Percentiles rank a stretch among this genome's conserved stretches.
Conservation (phyloP, 2,888 invertebrate species). For the Coelopa pilipes region DNA sequence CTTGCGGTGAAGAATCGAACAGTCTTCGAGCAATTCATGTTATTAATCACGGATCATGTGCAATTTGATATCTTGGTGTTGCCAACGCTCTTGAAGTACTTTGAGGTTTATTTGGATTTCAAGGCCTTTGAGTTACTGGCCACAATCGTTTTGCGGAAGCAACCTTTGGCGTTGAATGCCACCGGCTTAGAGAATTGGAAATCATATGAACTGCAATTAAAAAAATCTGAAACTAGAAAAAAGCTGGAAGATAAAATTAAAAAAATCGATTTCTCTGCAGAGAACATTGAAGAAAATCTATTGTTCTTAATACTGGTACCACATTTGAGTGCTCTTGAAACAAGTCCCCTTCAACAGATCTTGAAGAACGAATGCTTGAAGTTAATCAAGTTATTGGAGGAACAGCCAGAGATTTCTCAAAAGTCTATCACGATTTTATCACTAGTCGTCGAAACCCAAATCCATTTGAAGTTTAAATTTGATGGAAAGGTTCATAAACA, state of each 20-base stretch:
- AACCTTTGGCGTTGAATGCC: constrained; percentile 73
- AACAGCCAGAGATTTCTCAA: constrained; percentile 18
- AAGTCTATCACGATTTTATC: constrained; percentile 70
- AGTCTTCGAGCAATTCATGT: constrained; percentile 74
- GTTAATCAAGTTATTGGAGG: constrained; percentile 28
- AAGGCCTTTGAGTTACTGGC: constrained; percentile 73
- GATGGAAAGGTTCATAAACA: constrained; percentile 37
- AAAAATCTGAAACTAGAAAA: constrained; percentile 48
- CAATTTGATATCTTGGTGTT: constrained; percentile 80
- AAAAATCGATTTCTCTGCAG: constrained; percentile 40
- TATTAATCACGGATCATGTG: constrained; percentile 74
- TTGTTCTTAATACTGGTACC: constrained; percentile 56
- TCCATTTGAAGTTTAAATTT: constrained; percentile 67
- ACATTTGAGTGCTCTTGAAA: constrained; percentile 55
- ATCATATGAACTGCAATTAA: constrained; percentile 74
- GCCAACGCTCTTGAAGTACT: constrained; percentile 74
- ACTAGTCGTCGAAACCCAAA: constrained; percentile 71
- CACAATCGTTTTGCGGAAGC: constrained; percentile 75
- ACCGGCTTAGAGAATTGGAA: constrained; percentile 73
- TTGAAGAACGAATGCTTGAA: constrained; percentile 36
- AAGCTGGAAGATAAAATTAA: constrained; percentile 57
- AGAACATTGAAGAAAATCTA: constrained; percentile 64
- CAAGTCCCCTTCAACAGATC: constrained; percentile 43
- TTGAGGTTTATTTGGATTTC: constrained; percentile 70
- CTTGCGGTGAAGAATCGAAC: constrained; percentile 70